Base-by-base conservation (phyloP, 2,888 invertebrate species). In the Tholera decimalis region DNA sequence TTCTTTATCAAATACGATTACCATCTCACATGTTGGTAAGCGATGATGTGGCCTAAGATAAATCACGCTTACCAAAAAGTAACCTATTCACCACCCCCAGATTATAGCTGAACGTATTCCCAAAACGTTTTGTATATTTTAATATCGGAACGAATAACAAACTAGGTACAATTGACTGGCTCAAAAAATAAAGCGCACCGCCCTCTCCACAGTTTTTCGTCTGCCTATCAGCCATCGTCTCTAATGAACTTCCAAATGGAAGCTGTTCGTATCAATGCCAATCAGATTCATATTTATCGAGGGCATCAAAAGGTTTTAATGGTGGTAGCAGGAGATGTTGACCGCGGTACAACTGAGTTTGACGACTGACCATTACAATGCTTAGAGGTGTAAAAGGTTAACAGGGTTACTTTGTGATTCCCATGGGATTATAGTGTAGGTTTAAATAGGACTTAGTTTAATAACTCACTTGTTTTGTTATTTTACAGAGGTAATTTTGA, bases 201-300 rank as follows among this genome's bases (percentile, higher is more conserved):
- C 15, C 79, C 4, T 35, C 84, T 86, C 85, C 63, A 81, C 79
- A 83, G 79, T 57, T 84, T 81, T 65, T 64, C 30, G 9, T 80
- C 80, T 80, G 77, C 86, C 90, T 82, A 88, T 85, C 84, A 80
- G 78, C 76, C 87, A 86, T 89, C 88, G 84, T 84, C 82, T 86
- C 92, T 94, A 93, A 94, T 93, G 94, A 95, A 94, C 93, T 91
- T 88, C 90, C 90, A 93, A 94, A 94, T 94, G 93, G 94, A 92
- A 95, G 94, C 94, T 88, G 89, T 80, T 83, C 87, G 80, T 93
- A 93, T 94, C 93, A 91, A 91, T 92, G 93, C 93, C 94, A 94
- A 94, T 95, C 93, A 94, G 91, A 89, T 90, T 88, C 85, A 83
- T 86, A 89, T 89, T 89, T 93, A 94, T 93, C 93, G 86, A 88